Evolutionary conservation across 2,113 vertebrate species (phyloP), one percentile per base, ranked within the genome.

Genomic region (Brachypteracias leptosomus): DNA sequence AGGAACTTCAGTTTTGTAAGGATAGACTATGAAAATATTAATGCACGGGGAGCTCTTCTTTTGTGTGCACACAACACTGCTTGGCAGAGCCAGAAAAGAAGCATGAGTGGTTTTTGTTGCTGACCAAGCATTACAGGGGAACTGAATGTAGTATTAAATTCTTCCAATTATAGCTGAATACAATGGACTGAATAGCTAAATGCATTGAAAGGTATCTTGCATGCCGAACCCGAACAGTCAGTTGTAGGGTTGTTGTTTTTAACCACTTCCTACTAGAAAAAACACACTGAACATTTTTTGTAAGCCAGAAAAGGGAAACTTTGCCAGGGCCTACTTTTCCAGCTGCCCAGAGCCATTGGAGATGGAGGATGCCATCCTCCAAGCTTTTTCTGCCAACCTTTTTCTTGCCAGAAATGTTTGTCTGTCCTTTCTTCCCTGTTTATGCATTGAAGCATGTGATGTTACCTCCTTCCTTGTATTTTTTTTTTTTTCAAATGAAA

Each of bases 131-230:
- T 94, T 93, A 75, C 59, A 57, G 73, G 15, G 35, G 28, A 90
- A 51, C 57, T 75, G 91, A 89, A 75, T 61, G 38, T 47, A 89
- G 49, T 72, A 67, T 75, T 88, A 89, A 82, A 61, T 78, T 67
- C 61, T 92, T 95, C 47, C 71, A 85, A 61, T 92, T 95, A 78
- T 22, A 85, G 36, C 62, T 31, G 66, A 77, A 51, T 85, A 92
- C 68, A 85, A 75, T 84, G 18, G 24, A 18, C 47, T 76, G 55
- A 78, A 87, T 92, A 86, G 75, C 65, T 71, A 72, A 95, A 78
- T 59, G 72, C 47, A 44, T 59, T 82, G 71, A 47, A 93, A 74
- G 29, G 9, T 68, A 68, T 38, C 49, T 88, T 91, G n/a, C 10
- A 14, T 59, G 42, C 90, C 46, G 57, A 85, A 57, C 65, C 38